These are phyloP conservation scores for Myathropa florea DNA, from an alignment of 2,888 invertebrate species.

Conservation along the genomic window DNA sequence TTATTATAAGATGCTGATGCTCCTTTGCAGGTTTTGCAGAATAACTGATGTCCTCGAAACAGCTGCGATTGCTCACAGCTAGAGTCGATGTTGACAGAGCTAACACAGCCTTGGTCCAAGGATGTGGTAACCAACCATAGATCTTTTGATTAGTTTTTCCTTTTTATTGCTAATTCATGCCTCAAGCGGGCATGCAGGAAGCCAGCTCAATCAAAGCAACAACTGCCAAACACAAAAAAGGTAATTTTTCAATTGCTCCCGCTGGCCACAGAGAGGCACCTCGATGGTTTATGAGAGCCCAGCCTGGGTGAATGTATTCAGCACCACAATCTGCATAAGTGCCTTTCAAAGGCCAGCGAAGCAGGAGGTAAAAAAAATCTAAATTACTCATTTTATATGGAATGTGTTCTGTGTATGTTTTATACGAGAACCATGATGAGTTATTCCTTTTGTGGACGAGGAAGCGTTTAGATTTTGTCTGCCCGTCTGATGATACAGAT, in stretches of 20 bases:
- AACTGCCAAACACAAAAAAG: slow-evolving; percentile 41
- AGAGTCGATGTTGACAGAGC: slow-evolving; percentile 56
- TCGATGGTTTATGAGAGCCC: not conserved
- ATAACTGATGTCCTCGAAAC: slow-evolving; percentile 35
- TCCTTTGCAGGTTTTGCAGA: slow-evolving; percentile 45
- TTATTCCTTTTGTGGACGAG: slow-evolving; percentile 55
- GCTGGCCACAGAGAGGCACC: slow-evolving; percentile 58
- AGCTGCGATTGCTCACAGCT: slow-evolving; percentile 46
- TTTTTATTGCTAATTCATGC: slow-evolving; percentile 57
- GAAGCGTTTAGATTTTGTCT: slow-evolving; percentile 57
- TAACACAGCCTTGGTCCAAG: slow-evolving; percentile 45
- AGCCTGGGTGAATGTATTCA: slow-evolving; percentile 35
- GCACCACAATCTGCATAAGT: slow-evolving; percentile 66
- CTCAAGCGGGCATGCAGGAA: not conserved
- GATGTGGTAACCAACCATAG: slow-evolving; percentile 44
- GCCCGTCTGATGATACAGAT: slow-evolving; percentile 47
- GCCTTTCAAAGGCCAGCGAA: slow-evolving; percentile 60
- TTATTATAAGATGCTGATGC: slow-evolving; percentile 45
- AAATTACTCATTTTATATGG: slow-evolving; percentile 46
- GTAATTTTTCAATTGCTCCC: slow-evolving; percentile 68
- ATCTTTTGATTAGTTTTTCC: slow-evolving; percentile 60
- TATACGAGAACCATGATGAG: slow-evolving; percentile 40
- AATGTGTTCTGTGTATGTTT: slow-evolving; percentile 34
- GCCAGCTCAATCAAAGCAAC: slow-evolving; percentile 61
- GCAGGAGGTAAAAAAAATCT: slow-evolving; percentile 40